These are phyloP conservation scores for Halyomorpha halys DNA, from an alignment of 1,140 invertebrate genomes.

Conservation along the genomic window DNA sequence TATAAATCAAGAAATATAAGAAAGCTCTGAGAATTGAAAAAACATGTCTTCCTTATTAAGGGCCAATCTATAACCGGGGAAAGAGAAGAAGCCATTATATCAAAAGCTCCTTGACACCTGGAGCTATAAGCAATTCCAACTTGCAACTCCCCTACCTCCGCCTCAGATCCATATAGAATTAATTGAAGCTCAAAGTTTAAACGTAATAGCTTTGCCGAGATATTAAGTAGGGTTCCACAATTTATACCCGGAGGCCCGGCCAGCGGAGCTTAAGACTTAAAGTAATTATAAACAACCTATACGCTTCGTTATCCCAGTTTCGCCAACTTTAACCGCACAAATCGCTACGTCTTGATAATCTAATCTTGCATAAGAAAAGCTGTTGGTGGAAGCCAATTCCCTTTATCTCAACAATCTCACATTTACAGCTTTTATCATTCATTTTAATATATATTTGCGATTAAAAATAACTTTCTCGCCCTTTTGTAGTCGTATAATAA, in stretches of 20 bases:
- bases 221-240: constrained; percentile 18
- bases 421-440: no score
- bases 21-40: no score
- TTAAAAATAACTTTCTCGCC: no score
- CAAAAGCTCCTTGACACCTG: neutral
- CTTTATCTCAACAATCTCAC: no score
- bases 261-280: constrained; percentile 13
- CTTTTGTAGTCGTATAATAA: no score
- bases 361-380: no score
- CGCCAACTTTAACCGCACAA: neutral
- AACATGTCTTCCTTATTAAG: no score
- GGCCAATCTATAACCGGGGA: neutral
- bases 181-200: constrained; percentile 18
- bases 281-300: constrained; percentile 18
- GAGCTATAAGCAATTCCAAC: constrained; percentile 12
- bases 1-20: no score
- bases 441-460: no score
- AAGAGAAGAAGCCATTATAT: neutral
- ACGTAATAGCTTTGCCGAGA: constrained; percentile 16
- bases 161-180: constrained; percentile 15
- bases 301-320: constrained; percentile 15
- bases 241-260: constrained; percentile 7
- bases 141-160: neutral
- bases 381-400: no score
- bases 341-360: no score